Base-by-base conservation (phyloP, 2,888 invertebrate species). In the Ischnus inquisitorius region DNA sequence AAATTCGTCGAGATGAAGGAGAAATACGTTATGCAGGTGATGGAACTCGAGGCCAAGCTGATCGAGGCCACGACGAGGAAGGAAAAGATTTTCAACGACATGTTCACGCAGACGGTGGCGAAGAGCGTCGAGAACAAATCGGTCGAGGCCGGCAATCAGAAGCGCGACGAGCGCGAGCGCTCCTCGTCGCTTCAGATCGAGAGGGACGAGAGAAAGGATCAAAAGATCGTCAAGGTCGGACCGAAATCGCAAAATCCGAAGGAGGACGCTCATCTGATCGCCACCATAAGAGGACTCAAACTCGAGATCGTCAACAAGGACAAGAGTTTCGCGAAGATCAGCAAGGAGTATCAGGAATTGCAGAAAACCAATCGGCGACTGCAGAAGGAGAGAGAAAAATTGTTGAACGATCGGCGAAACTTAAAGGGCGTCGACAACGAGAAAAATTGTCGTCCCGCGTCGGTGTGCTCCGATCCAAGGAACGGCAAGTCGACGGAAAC, bases 221-320 rank as follows among this genome's bases (percentile, higher is more conserved):
- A 83, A 19, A 85, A 82, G 19, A 39, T n/a, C 1, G 57, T 67
- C 2, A 92, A 90, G 71, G 69, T 69, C 8, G 89, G 88, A 5
- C 86, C 89, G 2, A 93, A 93, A 54, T 88, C 90, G 2, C 92
- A 93, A 43, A 93, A 95, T 84, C 91, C 94, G 5, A 97, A 96
- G 92, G 97, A 97, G 89, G 97, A 97, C 87, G 95, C 96, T 43
- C 97, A 97, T 94, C 94, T 97, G 65, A 93, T 97, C 28, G 97
- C 97, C 0, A 97, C 97, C 0, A 97, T 97, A 88, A 95, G 97
- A 83, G 97, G 97, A 2, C 94, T 97, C 90, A 96, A 97, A 91
- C 93, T 96, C 0, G 97, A 97, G 90, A 91, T 97, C 71, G 95
- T 96, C 3, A 95, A 95, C 43, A 97, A 97, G 92, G 97, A 97